Percentiles rank a stretch among this genome's conserved stretches.
Conservation (phyloP, 2,888 invertebrate species). For the Branchipolynoe longqiensis region DNA sequence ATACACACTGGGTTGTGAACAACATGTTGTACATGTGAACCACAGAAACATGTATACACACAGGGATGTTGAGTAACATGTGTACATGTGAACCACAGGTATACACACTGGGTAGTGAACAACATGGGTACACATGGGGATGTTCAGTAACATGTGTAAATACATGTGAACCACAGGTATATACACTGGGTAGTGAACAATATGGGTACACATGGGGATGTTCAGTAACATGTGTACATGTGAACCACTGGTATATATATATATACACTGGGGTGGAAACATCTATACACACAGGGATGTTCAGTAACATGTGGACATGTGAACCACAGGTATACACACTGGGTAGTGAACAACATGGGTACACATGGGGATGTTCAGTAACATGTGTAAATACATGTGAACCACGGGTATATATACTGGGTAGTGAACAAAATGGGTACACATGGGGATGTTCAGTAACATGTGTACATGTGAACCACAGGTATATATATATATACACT, state of each 20-base stretch:
- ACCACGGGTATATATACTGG: too few relatives aligned
- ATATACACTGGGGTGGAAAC: background rate
- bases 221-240: too few relatives aligned
- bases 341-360: background rate
- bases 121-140: background rate
- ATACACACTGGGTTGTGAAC: too few relatives aligned
- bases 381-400: background rate
- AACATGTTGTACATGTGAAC: too few relatives aligned
- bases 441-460: too few relatives aligned
- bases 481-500: too few relatives aligned
- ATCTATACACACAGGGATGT: background rate
- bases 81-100: background rate
- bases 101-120: background rate
- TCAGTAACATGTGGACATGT: background rate
- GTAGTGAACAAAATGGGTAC: too few relatives aligned
- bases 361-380: background rate
- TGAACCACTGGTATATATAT: background rate
- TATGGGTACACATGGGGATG: too few relatives aligned
- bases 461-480: constrained; percentile 4
- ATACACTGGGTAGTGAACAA: too few relatives aligned
- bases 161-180: background rate
- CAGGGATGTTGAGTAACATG: background rate
- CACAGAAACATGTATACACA: background rate
- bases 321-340: background rate
- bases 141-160: background rate